These are phyloP conservation scores for Tethya wilhelma DNA, from an alignment of 37 sponge, comb jelly and placozoan genomes.

Conservation along the genomic window DNA sequence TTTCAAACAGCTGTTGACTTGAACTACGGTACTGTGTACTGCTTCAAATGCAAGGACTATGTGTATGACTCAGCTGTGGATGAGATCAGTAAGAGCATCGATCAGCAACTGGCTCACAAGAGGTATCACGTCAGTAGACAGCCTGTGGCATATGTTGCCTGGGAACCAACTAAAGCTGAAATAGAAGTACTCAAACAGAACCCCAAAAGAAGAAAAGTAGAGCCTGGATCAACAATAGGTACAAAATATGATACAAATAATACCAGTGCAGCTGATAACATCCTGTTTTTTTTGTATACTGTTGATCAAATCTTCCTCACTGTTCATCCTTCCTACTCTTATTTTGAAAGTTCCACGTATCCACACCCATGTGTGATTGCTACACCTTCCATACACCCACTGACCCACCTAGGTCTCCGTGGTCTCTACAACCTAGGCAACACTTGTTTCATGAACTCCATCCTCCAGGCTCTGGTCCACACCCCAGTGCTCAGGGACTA, in stretches of 20 bases:
- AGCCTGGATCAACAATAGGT: slow-evolving; percentile 75
- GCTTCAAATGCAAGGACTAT: slow-evolving; percentile 78
- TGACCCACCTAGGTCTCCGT: slow-evolving; percentile 67
- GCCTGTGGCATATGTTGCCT: slow-evolving; percentile 58
- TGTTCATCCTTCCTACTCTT: not conserved
- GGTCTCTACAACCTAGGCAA: slow-evolving; percentile 97
- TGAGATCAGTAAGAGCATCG: slow-evolving; percentile 46
- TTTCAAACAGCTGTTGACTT: slow-evolving; percentile 87
- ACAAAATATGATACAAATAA: not conserved
- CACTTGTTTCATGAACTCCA: slow-evolving; percentile 99
- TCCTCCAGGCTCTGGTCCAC: slow-evolving; percentile 94
- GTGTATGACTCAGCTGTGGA: slow-evolving; percentile 82
- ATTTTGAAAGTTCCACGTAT: not conserved
- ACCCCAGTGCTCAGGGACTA: slow-evolving; percentile 95
- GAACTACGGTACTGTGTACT: slow-evolving; percentile 82
- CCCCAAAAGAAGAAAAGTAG: slow-evolving; percentile 74
- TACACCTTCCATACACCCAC: not conserved
- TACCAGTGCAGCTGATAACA: not conserved
- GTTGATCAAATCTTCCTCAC: not conserved
- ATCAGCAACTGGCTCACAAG: slow-evolving; percentile 66
- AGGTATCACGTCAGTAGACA: slow-evolving; percentile 34
- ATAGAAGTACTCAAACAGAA: slow-evolving; percentile 69
- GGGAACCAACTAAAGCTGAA: slow-evolving; percentile 69
- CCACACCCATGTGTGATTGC: not conserved
- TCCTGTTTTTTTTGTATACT: not conserved